Evolutionary conservation across 1,140 invertebrate genomes (phyloP).

Genomic region (Bombus turneri): DNA sequence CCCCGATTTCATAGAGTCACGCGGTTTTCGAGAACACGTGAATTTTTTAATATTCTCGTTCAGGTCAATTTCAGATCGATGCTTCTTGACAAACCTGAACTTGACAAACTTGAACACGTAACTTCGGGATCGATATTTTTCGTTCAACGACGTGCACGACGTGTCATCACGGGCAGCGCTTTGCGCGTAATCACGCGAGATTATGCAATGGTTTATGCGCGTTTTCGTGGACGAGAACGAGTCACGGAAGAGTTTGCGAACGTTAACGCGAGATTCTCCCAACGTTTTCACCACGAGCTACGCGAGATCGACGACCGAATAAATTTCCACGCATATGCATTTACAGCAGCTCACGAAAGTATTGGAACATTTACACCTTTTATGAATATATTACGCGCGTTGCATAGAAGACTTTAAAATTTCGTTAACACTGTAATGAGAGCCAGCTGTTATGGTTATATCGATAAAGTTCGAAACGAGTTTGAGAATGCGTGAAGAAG

Average conservation of each 20-base stretch:
- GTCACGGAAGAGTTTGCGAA: slow-evolving; percentile 1
- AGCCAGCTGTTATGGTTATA: too few species aligned
- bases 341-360: background rate
- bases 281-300: background rate
- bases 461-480: too few species aligned
- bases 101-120: background rate
- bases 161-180: background rate
- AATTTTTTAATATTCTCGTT: background rate
- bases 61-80: background rate
- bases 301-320: background rate
- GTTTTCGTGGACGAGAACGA: slow-evolving; percentile 11
- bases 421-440: too few species aligned
- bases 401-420: too few species aligned
- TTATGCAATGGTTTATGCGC: slow-evolving; percentile 19
- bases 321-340: background rate
- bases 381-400: background rate
- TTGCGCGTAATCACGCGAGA: background rate
- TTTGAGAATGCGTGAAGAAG: too few species aligned
- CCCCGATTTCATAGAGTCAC: background rate
- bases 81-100: too few species aligned
- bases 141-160: background rate
- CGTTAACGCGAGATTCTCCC: slow-evolving; percentile 3
- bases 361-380: background rate
- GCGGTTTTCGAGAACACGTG: too few species aligned
- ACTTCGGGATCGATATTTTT: background rate